phyloP scores from a whole-genome alignment of 2,888 invertebrate genomes.

The Pyrocoelia pectoralis region DNA sequence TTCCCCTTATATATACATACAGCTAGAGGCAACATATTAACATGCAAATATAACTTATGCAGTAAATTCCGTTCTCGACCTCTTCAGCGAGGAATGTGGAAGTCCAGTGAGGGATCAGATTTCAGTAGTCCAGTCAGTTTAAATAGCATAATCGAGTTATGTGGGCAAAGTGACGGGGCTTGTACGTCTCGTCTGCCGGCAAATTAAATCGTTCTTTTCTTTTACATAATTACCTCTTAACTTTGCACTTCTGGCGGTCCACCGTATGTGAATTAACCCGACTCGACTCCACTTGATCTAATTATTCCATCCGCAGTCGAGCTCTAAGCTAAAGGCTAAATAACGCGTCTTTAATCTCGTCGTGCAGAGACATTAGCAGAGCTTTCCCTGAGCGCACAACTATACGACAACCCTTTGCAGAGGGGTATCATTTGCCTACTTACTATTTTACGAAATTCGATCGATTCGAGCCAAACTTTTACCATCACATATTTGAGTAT shows the following conservation, averaged over 20 bases:
- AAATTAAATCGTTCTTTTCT: slow-evolving; percentile 57
- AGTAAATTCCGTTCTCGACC: slow-evolving; percentile 32
- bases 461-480: slow-evolving; percentile 15
- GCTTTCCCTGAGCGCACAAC: slow-evolving; percentile 37
- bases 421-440: slow-evolving; percentile 32
- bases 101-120: slow-evolving; percentile 35
- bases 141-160: slow-evolving; percentile 39
- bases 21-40: slow-evolving; percentile 29
- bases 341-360: slow-evolving; percentile 59
- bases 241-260: slow-evolving; percentile 52
- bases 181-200: slow-evolving; percentile 49
- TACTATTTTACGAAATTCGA: slow-evolving; percentile 24
- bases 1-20: slow-evolving; percentile 18
- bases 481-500: neutral
- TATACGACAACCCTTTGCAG: slow-evolving; percentile 24
- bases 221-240: slow-evolving; percentile 57
- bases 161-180: slow-evolving; percentile 37
- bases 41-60: slow-evolving; percentile 32
- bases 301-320: slow-evolving; percentile 57
- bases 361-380: slow-evolving; percentile 48
- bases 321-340: slow-evolving; percentile 57
- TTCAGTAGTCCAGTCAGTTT: slow-evolving; percentile 38
- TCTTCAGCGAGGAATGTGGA: slow-evolving; percentile 35
- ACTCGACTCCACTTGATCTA: slow-evolving; percentile 57
- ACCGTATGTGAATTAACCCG: slow-evolving; percentile 55